Base-by-base conservation (phyloP, 2,113 vertebrate species). In the Argyrosomus japonicus region DNA sequence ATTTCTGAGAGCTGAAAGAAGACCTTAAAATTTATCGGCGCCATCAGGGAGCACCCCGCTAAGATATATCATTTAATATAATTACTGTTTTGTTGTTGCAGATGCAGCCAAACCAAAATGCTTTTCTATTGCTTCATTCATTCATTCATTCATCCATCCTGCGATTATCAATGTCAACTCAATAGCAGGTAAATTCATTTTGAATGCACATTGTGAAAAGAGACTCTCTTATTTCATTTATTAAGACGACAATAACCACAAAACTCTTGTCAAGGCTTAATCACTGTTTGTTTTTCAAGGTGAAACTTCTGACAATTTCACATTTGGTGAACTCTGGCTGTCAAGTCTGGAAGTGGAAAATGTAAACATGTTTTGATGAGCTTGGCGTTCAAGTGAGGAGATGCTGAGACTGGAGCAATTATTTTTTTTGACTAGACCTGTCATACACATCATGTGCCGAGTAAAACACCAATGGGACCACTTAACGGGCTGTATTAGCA, bases 11-110 rank as follows among this genome's bases (percentile, higher is more conserved):
- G 32, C 68, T 68, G 77, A 68, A 73, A 77, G 36, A 40, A 40
- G 36, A 40, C 61, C 62, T 63, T 45, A 13, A 78, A 64, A 81
- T 75, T 14, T 68, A 27, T 77, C 58, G 50, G 50, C 32, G 1
- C 72, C 29, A 45, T 62, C 64, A 68, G 53, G 70, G 15, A 81
- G 71, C 62, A 32, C 45, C 62, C 74, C 17, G 43, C 60, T 50
- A 57, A 68, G 54, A 81, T 60, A 53, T n/a, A 64, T 53, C 58
- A 60, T 67, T 53, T 62, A 60, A 69, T 48, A 72, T 65, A 76
- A 90, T 82, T 75, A 79, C 67, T n/a, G 32, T 51, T 68, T 73
- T 68, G 58, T 45, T 62, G 76, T 83, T 87, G 85, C 81, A 68
- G 69, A 72, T 77, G 70, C 50, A 54, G 72, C 75, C 53, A 36